phyloP scores from a whole-genome alignment of 1,140 invertebrate species.

The Popillia japonica region DNA sequence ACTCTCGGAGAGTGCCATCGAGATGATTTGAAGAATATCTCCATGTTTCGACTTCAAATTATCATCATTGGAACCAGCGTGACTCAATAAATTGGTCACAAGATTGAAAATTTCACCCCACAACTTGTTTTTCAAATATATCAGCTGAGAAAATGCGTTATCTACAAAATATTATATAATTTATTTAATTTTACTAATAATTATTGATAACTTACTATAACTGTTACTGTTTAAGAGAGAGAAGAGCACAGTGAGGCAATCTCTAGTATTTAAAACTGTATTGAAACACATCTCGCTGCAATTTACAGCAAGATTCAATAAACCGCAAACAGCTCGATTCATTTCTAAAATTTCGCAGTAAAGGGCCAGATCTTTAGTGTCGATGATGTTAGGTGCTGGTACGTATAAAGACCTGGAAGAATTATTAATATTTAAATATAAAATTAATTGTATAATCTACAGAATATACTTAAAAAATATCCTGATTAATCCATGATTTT shows the following conservation, averaged over 20 bases:
- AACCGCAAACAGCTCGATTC: slow-evolving; percentile 61
- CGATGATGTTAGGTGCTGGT: slow-evolving; percentile 55
- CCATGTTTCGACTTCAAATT: slow-evolving; percentile 42
- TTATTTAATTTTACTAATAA: background rate
- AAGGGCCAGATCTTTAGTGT: slow-evolving; percentile 56
- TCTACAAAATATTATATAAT: slow-evolving; percentile 51
- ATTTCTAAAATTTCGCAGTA: slow-evolving; percentile 64
- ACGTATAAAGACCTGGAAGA: slow-evolving; percentile 56
- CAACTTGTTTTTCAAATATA: slow-evolving; percentile 61
- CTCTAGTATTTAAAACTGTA: slow-evolving; percentile 60
- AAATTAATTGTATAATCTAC: background rate
- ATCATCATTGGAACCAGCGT: slow-evolving; percentile 17
- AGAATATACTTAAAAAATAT: slow-evolving; percentile 48
- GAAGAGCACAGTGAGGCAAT: slow-evolving; percentile 61
- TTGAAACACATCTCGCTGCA: slow-evolving; percentile 58
- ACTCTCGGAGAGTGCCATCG: slow-evolving; percentile 55
- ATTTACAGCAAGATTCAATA: slow-evolving; percentile 60
- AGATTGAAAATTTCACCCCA: slow-evolving; percentile 63
- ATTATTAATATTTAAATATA: background rate
- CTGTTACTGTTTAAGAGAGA: slow-evolving; percentile 60
- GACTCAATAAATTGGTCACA: slow-evolving; percentile 57
- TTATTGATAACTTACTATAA: slow-evolving; percentile 61
- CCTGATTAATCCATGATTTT: slow-evolving; percentile 49
- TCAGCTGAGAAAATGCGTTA: slow-evolving; percentile 53
- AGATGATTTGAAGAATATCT: slow-evolving; percentile 54